Conservation (phyloP, 2,888 invertebrate genomes). For the Bembecia ichneumoniformis region DNA sequence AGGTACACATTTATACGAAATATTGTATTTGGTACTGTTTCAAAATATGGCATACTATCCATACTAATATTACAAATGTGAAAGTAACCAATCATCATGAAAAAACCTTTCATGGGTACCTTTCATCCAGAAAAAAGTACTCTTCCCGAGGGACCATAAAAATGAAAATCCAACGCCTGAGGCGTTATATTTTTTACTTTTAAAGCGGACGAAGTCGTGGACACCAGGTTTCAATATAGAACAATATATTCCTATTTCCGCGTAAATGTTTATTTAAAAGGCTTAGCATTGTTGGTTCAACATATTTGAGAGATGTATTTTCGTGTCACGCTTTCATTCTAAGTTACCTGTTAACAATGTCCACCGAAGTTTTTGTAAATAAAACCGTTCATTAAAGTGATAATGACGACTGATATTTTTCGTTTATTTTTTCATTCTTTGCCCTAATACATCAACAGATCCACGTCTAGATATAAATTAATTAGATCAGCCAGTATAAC, state of each 20-base stretch:
- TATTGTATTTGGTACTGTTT: not conserved
- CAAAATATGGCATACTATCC: not conserved
- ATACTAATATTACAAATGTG: not conserved
- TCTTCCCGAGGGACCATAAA: too few species aligned
- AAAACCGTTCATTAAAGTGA: conserved; percentile 54
- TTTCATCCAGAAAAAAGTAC: too few species aligned
- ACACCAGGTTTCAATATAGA: not conserved
- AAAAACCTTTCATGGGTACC: too few species aligned
- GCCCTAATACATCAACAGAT: too few species aligned
- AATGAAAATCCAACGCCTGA: too few species aligned
- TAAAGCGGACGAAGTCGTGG: too few species aligned
- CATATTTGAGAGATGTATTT: too few species aligned
- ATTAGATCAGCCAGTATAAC: too few species aligned
- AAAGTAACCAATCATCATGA: too few species aligned
- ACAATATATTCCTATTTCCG: not conserved
- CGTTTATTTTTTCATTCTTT: not conserved
- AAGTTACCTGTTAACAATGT: conserved; percentile 43
- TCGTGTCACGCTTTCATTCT: not conserved
- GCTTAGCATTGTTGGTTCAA: not conserved
- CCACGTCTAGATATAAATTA: too few species aligned
- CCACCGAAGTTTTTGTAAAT: conserved; percentile 69
- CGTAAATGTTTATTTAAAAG: not conserved
- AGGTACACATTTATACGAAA: not conserved
- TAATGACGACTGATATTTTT: conserved; percentile 50
- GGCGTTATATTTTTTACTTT: too few species aligned